These are phyloP conservation scores for Heteronetta atricapilla DNA, from an alignment of 2,113 vertebrate genomes.

Conservation along the genomic window DNA sequence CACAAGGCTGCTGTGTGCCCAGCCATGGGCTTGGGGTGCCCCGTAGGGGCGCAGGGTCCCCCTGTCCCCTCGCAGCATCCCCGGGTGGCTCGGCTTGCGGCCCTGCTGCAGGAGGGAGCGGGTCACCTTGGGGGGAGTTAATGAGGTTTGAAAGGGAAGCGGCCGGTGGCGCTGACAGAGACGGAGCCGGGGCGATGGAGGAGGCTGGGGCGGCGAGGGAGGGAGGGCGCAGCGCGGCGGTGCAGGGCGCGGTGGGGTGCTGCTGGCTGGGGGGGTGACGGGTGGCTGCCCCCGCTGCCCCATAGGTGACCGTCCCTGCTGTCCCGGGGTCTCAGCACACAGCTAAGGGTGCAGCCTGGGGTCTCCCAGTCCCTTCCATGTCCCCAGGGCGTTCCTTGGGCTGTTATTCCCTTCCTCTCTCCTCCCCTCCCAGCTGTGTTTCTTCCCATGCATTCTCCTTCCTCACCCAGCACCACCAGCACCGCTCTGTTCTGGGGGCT, in stretches of 20 bases:
- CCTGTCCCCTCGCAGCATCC: background rate
- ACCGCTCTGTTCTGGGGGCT: background rate
- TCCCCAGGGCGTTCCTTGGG: background rate
- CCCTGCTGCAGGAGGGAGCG: slow-evolving; percentile 28
- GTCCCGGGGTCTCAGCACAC: background rate
- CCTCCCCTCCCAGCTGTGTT: background rate
- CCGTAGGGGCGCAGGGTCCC: background rate
- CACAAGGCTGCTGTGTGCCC: accelerated
- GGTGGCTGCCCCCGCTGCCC: background rate
- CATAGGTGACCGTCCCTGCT: background rate
- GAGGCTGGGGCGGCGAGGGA: background rate
- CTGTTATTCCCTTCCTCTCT: background rate
- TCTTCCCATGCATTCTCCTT: background rate
- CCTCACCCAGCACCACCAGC: accelerated
- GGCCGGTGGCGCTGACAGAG: background rate
- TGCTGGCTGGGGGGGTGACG: background rate
- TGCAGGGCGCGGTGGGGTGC: background rate
- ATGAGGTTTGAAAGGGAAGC: slow-evolving; percentile 65
- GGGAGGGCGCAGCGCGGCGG: background rate
- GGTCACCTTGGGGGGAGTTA: slow-evolving; percentile 71
- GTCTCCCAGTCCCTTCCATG: background rate
- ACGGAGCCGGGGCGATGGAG: background rate
- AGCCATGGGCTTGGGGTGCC: accelerated
- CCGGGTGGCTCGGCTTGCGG: background rate
- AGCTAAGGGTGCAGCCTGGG: background rate